A percentile compares a stretch with the other conserved stretches of the same genome.
These are phyloP conservation scores for Ectemnius cavifrons DNA, from an alignment of 2,888 invertebrate species.

Conservation along the genomic window DNA sequence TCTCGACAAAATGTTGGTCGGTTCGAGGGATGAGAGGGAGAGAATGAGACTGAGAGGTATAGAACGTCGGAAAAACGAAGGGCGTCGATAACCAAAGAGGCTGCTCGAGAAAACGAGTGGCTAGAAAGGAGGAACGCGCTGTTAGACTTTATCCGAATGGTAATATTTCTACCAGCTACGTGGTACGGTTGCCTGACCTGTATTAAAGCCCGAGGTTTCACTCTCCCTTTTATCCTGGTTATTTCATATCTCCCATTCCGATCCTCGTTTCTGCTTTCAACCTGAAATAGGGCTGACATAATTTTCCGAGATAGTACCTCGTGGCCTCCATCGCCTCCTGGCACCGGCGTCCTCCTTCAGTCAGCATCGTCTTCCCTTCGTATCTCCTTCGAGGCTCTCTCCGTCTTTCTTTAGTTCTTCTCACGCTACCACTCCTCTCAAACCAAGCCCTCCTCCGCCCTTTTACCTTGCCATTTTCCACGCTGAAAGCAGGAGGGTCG, in stretches of 20 bases:
- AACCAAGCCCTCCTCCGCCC: constrained; percentile 8
- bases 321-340: constrained; percentile 33
- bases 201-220: constrained; percentile 59
- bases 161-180: constrained; percentile 64
- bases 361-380: constrained; percentile 41
- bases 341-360: constrained; percentile 15
- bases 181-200: constrained; percentile 38
- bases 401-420: constrained; percentile 12
- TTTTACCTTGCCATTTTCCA: constrained; percentile 45
- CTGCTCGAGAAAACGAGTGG: neutral
- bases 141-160: constrained; percentile 62
- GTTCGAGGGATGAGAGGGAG: neutral
- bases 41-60: neutral
- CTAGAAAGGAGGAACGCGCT: constrained; percentile 17
- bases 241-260: constrained; percentile 67
- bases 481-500: constrained; percentile 63
- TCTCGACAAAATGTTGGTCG: constrained; percentile 16
- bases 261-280: constrained; percentile 69
- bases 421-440: neutral
- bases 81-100: constrained; percentile 39
- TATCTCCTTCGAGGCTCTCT: constrained; percentile 48
- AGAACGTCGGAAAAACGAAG: constrained; percentile 30
- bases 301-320: constrained; percentile 72
- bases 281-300: constrained; percentile 73
- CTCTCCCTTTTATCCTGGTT: constrained; percentile 68